Conservation (phyloP, 2,113 vertebrate species). For the Pontoporia blainvillei region DNA sequence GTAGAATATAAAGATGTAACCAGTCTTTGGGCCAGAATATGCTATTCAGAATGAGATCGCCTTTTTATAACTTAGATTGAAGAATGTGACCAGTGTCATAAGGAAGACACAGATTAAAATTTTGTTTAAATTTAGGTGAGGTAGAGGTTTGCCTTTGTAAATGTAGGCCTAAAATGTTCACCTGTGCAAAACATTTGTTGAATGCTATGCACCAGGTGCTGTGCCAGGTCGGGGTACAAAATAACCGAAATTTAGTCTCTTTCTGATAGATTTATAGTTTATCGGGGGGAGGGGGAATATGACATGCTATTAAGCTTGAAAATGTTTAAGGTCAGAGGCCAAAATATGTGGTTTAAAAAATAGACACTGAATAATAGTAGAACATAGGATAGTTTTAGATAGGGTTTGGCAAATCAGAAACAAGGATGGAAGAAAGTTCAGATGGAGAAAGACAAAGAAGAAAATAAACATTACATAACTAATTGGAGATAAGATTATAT, state of each 20-base stretch:
- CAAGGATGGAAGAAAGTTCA: not conserved
- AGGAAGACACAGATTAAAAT: not conserved
- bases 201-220: not conserved
- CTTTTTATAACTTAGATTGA: not conserved
- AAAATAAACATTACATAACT: not conserved
- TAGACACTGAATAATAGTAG: not conserved
- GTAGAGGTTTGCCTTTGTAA: not conserved
- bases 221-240: not conserved
- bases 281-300: not conserved
- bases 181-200: not conserved
- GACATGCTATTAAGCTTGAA: not conserved
- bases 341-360: not conserved
- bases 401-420: not conserved
- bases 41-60: not conserved
- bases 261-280: not conserved
- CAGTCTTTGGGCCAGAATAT: not conserved
- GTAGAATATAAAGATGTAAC: not conserved
- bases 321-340: not conserved
- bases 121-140: not conserved
- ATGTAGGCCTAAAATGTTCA: not conserved
- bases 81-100: not conserved
- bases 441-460: not conserved
- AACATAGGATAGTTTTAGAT: not conserved
- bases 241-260: not conserved
- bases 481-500: not conserved